Evolutionary conservation across 2,113 vertebrate species (phyloP).

Genomic region (Philantomba maxwellii): DNA sequence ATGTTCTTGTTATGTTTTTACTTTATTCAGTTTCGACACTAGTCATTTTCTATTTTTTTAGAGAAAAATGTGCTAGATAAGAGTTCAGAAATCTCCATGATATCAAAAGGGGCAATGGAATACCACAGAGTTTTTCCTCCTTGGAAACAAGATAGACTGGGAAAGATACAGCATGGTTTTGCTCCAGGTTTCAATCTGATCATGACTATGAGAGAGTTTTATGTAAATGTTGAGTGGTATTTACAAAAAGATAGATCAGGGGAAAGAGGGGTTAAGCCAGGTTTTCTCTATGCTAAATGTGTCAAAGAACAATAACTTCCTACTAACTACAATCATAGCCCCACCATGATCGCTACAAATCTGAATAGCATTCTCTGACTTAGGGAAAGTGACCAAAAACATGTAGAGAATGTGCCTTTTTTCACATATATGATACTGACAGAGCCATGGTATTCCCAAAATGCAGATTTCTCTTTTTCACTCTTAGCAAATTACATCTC

Average conservation of each 20-base stretch:
- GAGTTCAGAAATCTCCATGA: not conserved
- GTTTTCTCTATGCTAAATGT: not conserved
- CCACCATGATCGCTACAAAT: not conserved
- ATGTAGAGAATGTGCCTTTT: not conserved
- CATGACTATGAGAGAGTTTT: not conserved
- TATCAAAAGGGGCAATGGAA: not conserved
- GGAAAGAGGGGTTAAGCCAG: not conserved
- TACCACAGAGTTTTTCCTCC: not conserved
- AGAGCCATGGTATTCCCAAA: not conserved
- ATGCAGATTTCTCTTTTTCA: slow-evolving; percentile 47
- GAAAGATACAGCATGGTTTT: not conserved
- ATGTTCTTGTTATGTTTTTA: not conserved
- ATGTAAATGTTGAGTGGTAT: not conserved
- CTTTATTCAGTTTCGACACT: not conserved
- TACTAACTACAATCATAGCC: not conserved
- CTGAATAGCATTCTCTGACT: not conserved
- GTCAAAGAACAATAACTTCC: not conserved
- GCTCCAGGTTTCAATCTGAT: not conserved
- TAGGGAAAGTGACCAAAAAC: not conserved
- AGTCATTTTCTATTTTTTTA: not conserved
- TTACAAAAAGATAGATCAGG: not conserved
- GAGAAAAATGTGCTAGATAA: not conserved
- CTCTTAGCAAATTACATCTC: slow-evolving; percentile 72
- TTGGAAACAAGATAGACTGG: not conserved
- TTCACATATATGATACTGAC: not conserved